phyloP scores from a whole-genome alignment of 2,888 invertebrate genomes.

The Ophion slaviceki region DNA sequence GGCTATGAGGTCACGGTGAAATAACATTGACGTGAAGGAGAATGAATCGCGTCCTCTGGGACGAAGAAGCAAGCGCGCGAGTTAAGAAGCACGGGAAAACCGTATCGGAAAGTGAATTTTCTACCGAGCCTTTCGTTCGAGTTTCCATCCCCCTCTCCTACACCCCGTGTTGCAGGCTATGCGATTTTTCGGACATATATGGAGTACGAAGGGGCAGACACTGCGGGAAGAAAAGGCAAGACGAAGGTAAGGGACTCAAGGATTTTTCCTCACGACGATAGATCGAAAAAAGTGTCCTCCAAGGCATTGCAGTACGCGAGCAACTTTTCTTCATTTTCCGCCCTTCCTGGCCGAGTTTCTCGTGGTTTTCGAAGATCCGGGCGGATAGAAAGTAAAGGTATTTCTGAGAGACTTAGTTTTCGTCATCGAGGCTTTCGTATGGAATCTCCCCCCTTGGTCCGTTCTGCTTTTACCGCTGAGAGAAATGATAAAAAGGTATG shows the following conservation, averaged over 20 bases:
- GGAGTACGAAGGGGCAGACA: conserved; percentile 29
- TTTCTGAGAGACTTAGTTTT: background rate
- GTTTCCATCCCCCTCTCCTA: background rate
- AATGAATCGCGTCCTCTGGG: conserved; percentile 62
- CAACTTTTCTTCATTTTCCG: conserved; percentile 32
- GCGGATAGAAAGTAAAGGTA: background rate
- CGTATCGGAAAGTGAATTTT: conserved; percentile 64
- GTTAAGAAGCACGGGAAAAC: conserved; percentile 41
- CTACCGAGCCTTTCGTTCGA: conserved; percentile 12
- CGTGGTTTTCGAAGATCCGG: background rate
- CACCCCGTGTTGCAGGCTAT: background rate
- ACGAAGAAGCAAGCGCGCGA: conserved; percentile 29
- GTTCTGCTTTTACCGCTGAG: no score
- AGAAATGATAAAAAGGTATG: conserved; percentile 10
- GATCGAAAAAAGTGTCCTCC: conserved; percentile 52
- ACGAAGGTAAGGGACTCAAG: conserved; percentile 31
- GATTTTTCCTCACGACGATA: conserved; percentile 36
- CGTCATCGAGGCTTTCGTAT: background rate
- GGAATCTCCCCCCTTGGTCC: background rate
- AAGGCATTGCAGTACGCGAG: conserved; percentile 22
- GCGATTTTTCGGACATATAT: conserved; percentile 40
- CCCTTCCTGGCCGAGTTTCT: background rate
- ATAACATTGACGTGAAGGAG: conserved; percentile 51
- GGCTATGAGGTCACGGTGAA: background rate
- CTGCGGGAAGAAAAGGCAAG: background rate